Percentiles rank a stretch among this genome's conserved stretches.
Conservation (phyloP, 2,113 vertebrate species). For the Takifugu flavidus region DNA sequence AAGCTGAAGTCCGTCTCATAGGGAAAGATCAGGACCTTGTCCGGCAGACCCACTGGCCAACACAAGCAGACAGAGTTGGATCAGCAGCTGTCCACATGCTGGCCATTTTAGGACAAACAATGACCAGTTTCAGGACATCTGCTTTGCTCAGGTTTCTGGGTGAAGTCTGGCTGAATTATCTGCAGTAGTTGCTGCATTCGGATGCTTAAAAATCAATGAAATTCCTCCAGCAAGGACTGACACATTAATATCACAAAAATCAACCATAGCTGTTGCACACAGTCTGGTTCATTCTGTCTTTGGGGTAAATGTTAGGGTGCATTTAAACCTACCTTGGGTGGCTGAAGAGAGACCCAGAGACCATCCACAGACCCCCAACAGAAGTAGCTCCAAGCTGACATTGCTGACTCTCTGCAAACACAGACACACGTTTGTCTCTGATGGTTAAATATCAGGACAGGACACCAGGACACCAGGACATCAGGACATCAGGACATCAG, state of each 20-base stretch:
- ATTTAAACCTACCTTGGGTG: conserved; percentile 53
- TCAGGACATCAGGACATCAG: too few species aligned
- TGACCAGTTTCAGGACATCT: too few species aligned
- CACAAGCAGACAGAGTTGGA: not conserved
- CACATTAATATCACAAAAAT: not conserved
- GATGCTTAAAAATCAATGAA: too few species aligned
- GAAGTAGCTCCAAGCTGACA: conserved; percentile 22
- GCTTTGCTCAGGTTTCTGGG: too few species aligned
- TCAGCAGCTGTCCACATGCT: not conserved
- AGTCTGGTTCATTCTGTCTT: too few species aligned
- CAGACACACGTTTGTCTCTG: conserved; percentile 6
- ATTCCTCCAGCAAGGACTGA: not conserved
- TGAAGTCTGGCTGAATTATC: too few species aligned
- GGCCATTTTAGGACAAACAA: not conserved
- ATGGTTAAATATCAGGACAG: not conserved
- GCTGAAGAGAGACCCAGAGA: conserved; percentile 28
- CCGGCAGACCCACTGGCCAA: conserved; percentile 62
- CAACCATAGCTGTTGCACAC: not conserved
- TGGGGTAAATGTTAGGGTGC: too few species aligned
- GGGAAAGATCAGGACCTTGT: conserved; percentile 76
- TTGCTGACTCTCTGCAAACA: conserved; percentile 43
- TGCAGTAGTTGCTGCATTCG: too few species aligned
- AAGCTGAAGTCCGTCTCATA: conserved; percentile 78
- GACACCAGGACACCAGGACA: too few species aligned
- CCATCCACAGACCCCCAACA: conserved; percentile 40